Conservation (phyloP, 2,888 invertebrate species). For the Suillia variegata region DNA sequence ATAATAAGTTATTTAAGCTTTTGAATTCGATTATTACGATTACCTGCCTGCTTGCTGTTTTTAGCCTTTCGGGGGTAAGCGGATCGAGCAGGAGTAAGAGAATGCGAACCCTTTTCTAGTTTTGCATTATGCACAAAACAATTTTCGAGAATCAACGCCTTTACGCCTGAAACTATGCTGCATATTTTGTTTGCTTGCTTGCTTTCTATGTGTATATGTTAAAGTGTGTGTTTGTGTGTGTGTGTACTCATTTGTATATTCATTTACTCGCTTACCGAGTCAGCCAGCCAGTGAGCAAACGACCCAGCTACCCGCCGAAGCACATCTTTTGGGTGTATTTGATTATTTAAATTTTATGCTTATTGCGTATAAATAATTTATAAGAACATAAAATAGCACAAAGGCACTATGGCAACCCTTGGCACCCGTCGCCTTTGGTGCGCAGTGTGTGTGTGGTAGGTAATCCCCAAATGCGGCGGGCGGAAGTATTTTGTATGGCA, state of each 20-base stretch:
- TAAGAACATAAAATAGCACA: conserved; percentile 26
- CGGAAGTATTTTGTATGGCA: too few relatives aligned
- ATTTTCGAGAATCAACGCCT: not conserved
- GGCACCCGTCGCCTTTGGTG: too few relatives aligned
- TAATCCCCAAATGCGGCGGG: too few relatives aligned
- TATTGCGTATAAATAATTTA: conserved; percentile 50
- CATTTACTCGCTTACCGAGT: not conserved
- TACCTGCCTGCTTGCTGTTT: not conserved
- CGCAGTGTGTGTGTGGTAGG: too few relatives aligned
- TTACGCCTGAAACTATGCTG: not conserved
- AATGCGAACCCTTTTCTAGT: not conserved
- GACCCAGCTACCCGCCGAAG: too few relatives aligned
- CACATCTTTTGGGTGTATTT: conserved; percentile 30
- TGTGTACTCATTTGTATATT: not conserved
- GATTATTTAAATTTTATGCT: conserved; percentile 51
- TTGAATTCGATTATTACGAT: not conserved
- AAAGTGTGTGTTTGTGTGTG: too few relatives aligned
- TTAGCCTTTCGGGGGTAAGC: not conserved
- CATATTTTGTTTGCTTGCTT: not conserved
- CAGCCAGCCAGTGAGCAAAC: too few relatives aligned
- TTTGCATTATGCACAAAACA: not conserved
- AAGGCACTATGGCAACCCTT: not conserved
- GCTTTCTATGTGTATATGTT: too few relatives aligned
- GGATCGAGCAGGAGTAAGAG: too few relatives aligned
- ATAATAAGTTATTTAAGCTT: not conserved